These are phyloP conservation scores for Congeria kusceri DNA, from an alignment of 2,888 invertebrate genomes.

Conservation along the genomic window DNA sequence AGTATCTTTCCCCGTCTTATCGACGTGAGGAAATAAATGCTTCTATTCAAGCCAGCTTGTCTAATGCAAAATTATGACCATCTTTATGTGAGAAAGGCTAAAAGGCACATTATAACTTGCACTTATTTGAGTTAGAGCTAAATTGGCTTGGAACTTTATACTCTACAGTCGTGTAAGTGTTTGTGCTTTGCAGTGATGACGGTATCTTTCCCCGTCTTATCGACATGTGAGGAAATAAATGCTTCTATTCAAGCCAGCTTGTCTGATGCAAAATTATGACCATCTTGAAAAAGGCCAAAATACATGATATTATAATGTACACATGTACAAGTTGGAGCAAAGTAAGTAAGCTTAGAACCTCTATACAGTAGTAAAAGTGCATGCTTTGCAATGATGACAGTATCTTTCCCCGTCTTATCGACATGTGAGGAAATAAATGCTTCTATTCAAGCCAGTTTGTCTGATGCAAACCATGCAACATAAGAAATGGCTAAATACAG, in stretches of 20 bases:
- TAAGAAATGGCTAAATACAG: too few relatives aligned
- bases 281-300: too few relatives aligned
- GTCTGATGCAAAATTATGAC: slow-evolving; percentile 57
- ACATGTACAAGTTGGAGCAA: too few relatives aligned
- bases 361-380: too few relatives aligned
- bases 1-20: slow-evolving; percentile 65
- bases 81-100: too few relatives aligned
- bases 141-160: too few relatives aligned
- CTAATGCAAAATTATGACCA: slow-evolving; percentile 39
- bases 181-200: slow-evolving; percentile 59
- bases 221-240: slow-evolving; percentile 66
- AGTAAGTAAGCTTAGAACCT: too few relatives aligned
- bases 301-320: too few relatives aligned
- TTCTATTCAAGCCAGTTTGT: slow-evolving; percentile 32
- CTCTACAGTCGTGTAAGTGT: too few relatives aligned
- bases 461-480: slow-evolving; percentile 19
- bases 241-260: slow-evolving; percentile 50
- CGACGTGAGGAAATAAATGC: slow-evolving; percentile 52
- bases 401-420: slow-evolving; percentile 72
- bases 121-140: too few relatives aligned
- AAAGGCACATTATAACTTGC: too few relatives aligned
- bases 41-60: slow-evolving; percentile 31
- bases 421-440: slow-evolving; percentile 60
- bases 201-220: slow-evolving; percentile 70
- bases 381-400: slow-evolving; percentile 49